Evolutionary conservation across 2,113 vertebrate species (phyloP).

Genomic region (Bos indicus): DNA sequence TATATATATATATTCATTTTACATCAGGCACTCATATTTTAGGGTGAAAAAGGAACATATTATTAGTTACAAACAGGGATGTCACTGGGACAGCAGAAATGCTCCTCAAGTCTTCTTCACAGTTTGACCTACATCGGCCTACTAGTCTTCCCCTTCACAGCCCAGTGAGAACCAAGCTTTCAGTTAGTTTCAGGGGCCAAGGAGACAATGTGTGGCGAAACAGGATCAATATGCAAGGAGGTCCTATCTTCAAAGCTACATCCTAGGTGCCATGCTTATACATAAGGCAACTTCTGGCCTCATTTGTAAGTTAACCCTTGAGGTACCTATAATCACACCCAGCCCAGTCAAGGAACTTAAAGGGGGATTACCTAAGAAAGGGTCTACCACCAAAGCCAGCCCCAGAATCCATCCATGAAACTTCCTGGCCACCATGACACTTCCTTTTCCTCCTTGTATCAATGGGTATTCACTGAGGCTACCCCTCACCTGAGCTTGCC

Average conservation of each 20-base stretch:
- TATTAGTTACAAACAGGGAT: not conserved
- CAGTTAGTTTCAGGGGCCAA: not conserved
- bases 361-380: not conserved
- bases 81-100: not conserved
- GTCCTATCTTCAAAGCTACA: constrained; percentile 9
- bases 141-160: not conserved
- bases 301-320: not conserved
- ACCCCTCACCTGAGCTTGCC: not conserved
- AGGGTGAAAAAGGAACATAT: not conserved
- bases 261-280: not conserved
- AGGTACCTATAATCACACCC: not conserved
- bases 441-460: constrained; percentile 7
- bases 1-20: not conserved
- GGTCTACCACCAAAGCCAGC: not conserved
- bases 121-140: not conserved
- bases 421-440: not conserved
- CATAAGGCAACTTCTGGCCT: not conserved
- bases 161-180: not conserved
- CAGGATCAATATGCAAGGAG: not conserved
- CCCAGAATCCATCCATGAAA: not conserved
- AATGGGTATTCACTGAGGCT: not conserved
- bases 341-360: not conserved
- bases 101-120: not conserved
- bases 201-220: not conserved
- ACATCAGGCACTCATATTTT: not conserved